Base-by-base conservation (phyloP, 2,888 invertebrate species). In the Cabera pusaria region DNA sequence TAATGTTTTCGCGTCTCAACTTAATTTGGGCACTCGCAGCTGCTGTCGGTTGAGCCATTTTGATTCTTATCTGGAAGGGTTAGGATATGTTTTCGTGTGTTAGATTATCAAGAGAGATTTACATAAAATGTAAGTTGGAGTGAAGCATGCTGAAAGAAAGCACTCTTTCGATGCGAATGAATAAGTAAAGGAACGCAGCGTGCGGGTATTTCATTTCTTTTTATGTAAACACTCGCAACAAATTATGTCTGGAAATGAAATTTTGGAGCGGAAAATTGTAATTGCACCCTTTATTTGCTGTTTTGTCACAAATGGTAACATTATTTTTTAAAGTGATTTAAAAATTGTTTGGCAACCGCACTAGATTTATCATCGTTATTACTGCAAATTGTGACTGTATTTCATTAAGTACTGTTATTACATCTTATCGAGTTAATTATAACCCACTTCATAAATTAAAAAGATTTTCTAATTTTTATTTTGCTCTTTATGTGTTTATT, bases 1-100 rank as follows among this genome's bases (percentile, higher is more conserved):
- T 64, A 64, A 61, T 59, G 57, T 44, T 49, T 49, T 48, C 56
- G 37, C 54, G 52, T 59, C 59, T 59, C 54, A 50, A 54, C 58
- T 67, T 60, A 59, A 68, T 67, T 65, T 64, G 46, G 57, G 41
- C 48, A 44, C 49, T 43, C 42, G 38, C 32, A 35, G 38, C 31
- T 8, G 1, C 49, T 43, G 40, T 36, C 32, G 32, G 38, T 34
- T 8, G 1, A 11, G 17, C 5, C n/a, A 20, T 8, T 44, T 14
- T 8, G 10, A 21, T 9, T 16, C 37, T 28, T 21, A 20, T 5
- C 2, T 6, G 3, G 11, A 6, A 6, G 20, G 0, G 20, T 16
- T 28, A 24, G 7, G 23, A 32, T 20, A 1, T 9, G 17, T 4
- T 26, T 36, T 35, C 5, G 21, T 8, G 27, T 23, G 32, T 11